A percentile compares a stretch with the other conserved stretches of the same genome.
phyloP scores from a whole-genome alignment of 2,888 invertebrate species.

The Chymomyza amoena region DNA sequence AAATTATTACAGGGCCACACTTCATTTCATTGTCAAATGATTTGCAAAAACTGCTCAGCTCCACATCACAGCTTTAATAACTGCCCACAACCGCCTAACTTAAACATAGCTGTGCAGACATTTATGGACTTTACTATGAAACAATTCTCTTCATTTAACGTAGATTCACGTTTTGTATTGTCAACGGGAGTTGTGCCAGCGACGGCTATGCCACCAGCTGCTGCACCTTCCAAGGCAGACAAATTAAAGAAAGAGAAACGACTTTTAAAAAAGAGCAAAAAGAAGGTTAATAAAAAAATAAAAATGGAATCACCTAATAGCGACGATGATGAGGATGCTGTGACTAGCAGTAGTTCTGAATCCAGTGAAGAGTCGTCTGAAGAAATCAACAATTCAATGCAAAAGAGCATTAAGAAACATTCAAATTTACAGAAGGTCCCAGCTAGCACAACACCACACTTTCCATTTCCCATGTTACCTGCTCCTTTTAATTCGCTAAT shows the following conservation, averaged over 20 bases:
- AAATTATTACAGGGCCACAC: conserved; percentile 61
- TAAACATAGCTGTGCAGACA: conserved; percentile 70
- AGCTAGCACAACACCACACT: conserved; percentile 35
- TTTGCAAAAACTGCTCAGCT: conserved; percentile 74
- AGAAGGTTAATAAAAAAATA: conserved; percentile 21
- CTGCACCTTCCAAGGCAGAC: background rate
- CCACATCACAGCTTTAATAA: conserved; percentile 67
- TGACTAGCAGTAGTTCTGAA: conserved; percentile 31
- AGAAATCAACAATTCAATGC: conserved; percentile 37
- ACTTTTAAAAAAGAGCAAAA: conserved; percentile 47
- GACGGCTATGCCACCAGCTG: background rate
- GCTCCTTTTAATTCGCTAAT: conserved; percentile 54
- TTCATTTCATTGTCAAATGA: conserved; percentile 74
- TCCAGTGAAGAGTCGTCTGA: conserved; percentile 37
- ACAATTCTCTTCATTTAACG: conserved; percentile 61
- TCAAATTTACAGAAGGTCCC: background rate
- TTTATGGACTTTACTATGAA: conserved; percentile 76
- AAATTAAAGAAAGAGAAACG: conserved; percentile 49
- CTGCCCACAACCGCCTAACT: conserved; percentile 72
- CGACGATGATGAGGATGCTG: conserved; percentile 38
- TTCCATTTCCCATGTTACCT: conserved; percentile 54
- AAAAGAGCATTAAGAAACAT: conserved; percentile 52
- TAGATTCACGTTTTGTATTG: conserved; percentile 47
- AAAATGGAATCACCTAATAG: conserved; percentile 26
- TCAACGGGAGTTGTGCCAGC: background rate